Percentiles rank a stretch among this genome's conserved stretches.
phyloP scores from a whole-genome alignment of 2,888 invertebrate species.

The Schizotus pectinicornis region DNA sequence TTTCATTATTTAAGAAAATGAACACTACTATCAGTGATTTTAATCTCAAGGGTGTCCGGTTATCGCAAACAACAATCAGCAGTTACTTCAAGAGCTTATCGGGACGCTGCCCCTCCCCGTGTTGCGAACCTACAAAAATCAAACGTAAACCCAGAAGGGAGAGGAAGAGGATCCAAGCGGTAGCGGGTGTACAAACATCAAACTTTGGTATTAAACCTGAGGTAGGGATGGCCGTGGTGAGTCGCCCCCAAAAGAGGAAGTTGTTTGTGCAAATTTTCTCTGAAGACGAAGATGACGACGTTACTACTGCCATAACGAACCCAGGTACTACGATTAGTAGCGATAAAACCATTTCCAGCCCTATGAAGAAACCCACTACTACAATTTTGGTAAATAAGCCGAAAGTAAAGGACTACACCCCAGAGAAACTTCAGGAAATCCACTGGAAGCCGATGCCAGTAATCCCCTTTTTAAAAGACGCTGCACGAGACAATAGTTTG shows the following conservation, averaged over 20 bases:
- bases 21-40: too few relatives aligned
- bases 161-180: neutral
- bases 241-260: slow-evolving; percentile 8
- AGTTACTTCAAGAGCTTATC: slow-evolving; percentile 1
- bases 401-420: too few relatives aligned
- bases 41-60: neutral
- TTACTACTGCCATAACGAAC: too few relatives aligned
- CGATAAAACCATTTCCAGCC: too few relatives aligned
- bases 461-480: too few relatives aligned
- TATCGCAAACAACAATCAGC: slow-evolving; percentile 8
- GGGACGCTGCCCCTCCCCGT: neutral
- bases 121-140: neutral
- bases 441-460: too few relatives aligned
- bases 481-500: too few relatives aligned
- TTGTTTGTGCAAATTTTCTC: slow-evolving; percentile 8
- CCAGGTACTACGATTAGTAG: neutral
- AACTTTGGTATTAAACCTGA: neutral
- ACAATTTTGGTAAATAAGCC: too few relatives aligned
- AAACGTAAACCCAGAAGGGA: neutral
- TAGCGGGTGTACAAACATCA: neutral
- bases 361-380: too few relatives aligned
- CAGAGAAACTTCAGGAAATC: too few relatives aligned
- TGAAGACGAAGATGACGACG: slow-evolving; percentile 6
- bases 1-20: too few relatives aligned
- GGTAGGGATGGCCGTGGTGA: neutral